Conservation (phyloP, 2,888 invertebrate species). For the Exocentrus adspersus region DNA sequence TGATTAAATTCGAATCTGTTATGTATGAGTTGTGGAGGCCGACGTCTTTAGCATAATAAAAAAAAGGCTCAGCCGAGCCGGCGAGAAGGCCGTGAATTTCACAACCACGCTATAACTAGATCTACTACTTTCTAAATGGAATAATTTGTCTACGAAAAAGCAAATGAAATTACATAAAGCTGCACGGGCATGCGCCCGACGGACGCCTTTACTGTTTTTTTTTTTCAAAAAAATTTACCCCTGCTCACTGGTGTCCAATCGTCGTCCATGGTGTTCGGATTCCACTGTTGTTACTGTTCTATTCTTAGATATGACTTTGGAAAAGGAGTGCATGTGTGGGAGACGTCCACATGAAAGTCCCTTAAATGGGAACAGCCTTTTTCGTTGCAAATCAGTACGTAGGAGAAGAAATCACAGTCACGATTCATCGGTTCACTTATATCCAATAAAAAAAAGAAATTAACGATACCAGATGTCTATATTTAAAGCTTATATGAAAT, state of each 20-base stretch:
- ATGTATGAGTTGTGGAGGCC: conserved; percentile 16
- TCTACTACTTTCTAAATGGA: conserved; percentile 53
- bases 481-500: conserved; percentile 24
- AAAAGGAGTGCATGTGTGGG: conserved; percentile 41
- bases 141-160: conserved; percentile 24
- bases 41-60: conserved; percentile 18
- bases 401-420: conserved; percentile 34
- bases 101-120: conserved; percentile 53
- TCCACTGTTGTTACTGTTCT: conserved; percentile 42
- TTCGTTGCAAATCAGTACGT: conserved; percentile 17
- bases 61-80: too few relatives aligned
- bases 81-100: conserved; percentile 49
- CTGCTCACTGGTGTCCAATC: conserved; percentile 48
- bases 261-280: conserved; percentile 49
- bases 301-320: conserved; percentile 59
- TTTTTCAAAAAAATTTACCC: conserved; percentile 42
- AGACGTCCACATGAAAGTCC: conserved; percentile 37
- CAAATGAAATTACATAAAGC: conserved; percentile 25
- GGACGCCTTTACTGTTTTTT: not conserved
- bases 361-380: conserved; percentile 27
- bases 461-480: conserved; percentile 5
- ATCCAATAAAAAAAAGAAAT: conserved; percentile 12
- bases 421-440: conserved; percentile 39
- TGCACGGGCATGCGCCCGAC: not conserved
- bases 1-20: conserved; percentile 24